A percentile compares a stretch with the other conserved stretches of the same genome.
phyloP scores from a whole-genome alignment of 2,797 vertebrate species.

The Manis crassicaudata region DNA sequence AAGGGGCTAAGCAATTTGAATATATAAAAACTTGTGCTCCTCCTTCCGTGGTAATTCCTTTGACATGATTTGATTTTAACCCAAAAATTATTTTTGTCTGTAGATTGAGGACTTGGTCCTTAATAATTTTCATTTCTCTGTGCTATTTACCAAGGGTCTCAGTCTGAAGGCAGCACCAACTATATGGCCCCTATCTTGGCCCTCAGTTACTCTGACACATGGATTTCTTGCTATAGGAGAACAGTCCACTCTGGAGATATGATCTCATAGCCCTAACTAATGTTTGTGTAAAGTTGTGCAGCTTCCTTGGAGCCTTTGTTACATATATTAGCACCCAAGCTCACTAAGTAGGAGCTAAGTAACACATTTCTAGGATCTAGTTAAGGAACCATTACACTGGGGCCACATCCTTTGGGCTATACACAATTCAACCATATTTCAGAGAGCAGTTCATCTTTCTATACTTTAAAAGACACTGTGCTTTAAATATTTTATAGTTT shows the following conservation, averaged over 20 bases:
- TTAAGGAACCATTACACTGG: neutral
- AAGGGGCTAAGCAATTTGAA: neutral
- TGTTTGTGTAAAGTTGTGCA: neutral
- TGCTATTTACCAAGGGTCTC: neutral
- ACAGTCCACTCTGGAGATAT: neutral
- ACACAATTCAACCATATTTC: neutral
- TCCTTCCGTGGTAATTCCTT: neutral
- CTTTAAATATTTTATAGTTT: constrained; percentile 13
- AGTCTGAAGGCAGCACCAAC: neutral
- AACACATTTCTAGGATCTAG: neutral
- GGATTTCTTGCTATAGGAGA: neutral
- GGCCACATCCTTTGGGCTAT: neutral
- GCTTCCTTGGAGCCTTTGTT: neutral
- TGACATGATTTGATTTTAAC: neutral
- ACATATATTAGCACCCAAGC: neutral
- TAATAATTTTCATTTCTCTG: neutral
- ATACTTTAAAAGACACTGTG: neutral
- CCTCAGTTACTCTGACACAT: neutral
- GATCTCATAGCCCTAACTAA: neutral
- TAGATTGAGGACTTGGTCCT: neutral
- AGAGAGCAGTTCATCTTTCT: neutral
- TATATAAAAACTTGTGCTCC: neutral
- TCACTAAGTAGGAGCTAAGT: neutral
- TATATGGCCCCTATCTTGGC: no score
- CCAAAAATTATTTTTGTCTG: neutral